Evolutionary conservation across 1,140 invertebrate species (phyloP), one percentile per base, ranked within the genome.

Genomic region (Bombus cullumanus): DNA sequence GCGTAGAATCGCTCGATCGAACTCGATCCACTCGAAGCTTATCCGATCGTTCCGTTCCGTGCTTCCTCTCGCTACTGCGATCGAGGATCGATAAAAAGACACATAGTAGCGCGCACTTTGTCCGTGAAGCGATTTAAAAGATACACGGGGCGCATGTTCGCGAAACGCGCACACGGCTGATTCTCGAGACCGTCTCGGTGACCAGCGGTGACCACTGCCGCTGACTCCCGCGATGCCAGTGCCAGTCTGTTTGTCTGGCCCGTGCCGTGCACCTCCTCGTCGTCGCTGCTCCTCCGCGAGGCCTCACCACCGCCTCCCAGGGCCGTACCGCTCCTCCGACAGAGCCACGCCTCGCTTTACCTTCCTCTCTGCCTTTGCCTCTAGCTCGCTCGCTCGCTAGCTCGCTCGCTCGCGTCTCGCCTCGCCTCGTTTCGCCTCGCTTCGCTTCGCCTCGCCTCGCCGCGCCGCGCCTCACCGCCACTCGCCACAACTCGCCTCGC

Each of bases 201-300:
- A 90, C 74, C 73, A 81, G 74, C 91, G 87, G 86, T 88, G 89
- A 86, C 88, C 88, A 92, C 90, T 91, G 83, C 89, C 87, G 90
- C 81, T 84, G 89, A 89, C 87, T 89, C 89, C 88, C 87, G 90
- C 91, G 92, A 93, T 93, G 86, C 90, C 87, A 92, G 92, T 92
- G 87, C 91, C 88, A 91, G 92, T 93, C 91, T 92, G 92, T 92
- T 92, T 93, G 92, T 93, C 93, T 93, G 92, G 92, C 83, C 87
- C 90, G 90, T 91, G 84, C 83, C 88, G 83, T 87, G 82, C 82
- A 89, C 88, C 88, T 89, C 88, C 86, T 89, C 87, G 89, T 89
- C 85, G 89, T 83, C 89, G 85, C 81, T 87, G 89, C 86, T 91
- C 90, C 90, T 88, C 86, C 90, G 83, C 79, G 90, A 90, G 86